These are phyloP conservation scores for Thunnus thynnus DNA, from an alignment of 2,113 vertebrate species.

Conservation along the genomic window DNA sequence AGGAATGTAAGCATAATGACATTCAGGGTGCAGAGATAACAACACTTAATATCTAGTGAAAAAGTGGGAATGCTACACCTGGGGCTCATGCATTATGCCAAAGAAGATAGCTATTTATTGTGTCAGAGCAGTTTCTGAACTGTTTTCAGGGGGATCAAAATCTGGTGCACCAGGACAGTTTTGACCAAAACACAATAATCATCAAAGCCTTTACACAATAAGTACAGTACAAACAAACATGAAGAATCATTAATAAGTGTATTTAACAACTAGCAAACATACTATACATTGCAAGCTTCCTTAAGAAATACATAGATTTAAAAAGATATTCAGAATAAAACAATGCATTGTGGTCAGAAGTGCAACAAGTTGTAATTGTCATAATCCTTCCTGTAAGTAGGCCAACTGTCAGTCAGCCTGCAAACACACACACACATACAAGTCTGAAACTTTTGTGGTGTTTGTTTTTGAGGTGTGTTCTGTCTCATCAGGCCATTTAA, in stretches of 20 bases:
- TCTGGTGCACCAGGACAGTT: too few relatives aligned
- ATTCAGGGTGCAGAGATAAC: not conserved
- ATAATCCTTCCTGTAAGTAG: slow-evolving; percentile 13
- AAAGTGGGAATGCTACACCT: too few relatives aligned
- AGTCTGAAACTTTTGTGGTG: slow-evolving; percentile 3
- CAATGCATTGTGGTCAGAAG: not conserved
- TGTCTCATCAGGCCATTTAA: slow-evolving; percentile 65
- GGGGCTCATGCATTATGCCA: not conserved
- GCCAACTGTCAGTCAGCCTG: slow-evolving; percentile 11
- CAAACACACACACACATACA: not conserved
- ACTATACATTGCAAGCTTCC: not conserved
- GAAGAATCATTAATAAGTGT: not conserved
- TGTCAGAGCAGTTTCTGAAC: not conserved
- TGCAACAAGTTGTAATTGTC: slow-evolving; percentile 3
- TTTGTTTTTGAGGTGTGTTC: slow-evolving; percentile 25
- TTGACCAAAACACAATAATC: too few relatives aligned
- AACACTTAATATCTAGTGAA: not conserved
- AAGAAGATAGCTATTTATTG: not conserved
- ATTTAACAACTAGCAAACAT: not conserved
- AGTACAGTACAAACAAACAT: not conserved
- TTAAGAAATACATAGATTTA: not conserved
- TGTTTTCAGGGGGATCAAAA: too few relatives aligned
- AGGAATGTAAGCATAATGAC: not conserved
- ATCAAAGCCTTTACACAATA: not conserved
- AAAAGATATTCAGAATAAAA: not conserved